These are phyloP conservation scores for Leptopilina boulardi DNA, from an alignment of 1,140 invertebrate species.

Conservation along the genomic window DNA sequence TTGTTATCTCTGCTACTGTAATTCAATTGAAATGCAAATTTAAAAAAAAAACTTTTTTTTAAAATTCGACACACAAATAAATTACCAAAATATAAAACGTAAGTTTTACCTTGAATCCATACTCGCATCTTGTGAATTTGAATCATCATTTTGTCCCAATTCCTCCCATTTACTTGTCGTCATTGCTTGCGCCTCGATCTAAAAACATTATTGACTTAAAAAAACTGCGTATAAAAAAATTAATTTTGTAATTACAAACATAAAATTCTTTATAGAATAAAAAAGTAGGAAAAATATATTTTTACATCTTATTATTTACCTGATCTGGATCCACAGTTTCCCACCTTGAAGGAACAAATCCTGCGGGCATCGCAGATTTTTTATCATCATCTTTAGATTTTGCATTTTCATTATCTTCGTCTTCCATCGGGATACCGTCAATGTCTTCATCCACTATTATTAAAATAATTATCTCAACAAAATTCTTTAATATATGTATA, in stretches of 20 bases:
- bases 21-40: constrained; percentile 12
- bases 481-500: no score
- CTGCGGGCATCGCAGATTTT: constrained; percentile 76
- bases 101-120: constrained; percentile 71
- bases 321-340: constrained; percentile 94
- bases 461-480: constrained; percentile 46
- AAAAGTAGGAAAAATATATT: not conserved
- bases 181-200: constrained; percentile 90
- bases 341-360: constrained; percentile 94
- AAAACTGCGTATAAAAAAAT: not conserved
- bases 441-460: constrained; percentile 86
- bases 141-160: constrained; percentile 78
- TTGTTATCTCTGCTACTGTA: constrained; percentile 29
- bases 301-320: constrained; percentile 66
- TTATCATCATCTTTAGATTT: constrained; percentile 68
- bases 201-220: not conserved
- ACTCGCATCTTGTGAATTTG: constrained; percentile 73
- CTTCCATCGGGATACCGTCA: constrained; percentile 87
- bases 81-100: not conserved
- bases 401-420: constrained; percentile 66
- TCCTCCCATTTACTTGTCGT: constrained; percentile 93
- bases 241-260: not conserved
- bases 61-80: constrained; percentile 29
- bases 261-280: no score
- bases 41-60: not conserved